Evolutionary conservation across 2,888 invertebrate genomes (phyloP), one percentile per base, ranked within the genome.

Genomic region (Anagyrus pseudococci): DNA sequence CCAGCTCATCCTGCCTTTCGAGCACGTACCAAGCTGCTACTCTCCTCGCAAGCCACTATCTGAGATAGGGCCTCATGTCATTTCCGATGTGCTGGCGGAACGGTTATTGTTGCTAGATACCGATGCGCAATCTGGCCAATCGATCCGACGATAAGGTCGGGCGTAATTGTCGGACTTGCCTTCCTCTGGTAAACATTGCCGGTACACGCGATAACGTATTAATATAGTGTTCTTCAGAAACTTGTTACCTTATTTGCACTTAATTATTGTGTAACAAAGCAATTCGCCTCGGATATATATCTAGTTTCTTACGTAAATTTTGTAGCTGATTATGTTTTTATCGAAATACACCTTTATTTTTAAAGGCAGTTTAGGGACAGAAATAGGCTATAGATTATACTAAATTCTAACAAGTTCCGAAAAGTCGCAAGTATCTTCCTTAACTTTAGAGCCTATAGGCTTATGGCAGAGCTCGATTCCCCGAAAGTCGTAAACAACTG

Each of bases 401-500:
- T 7, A 29, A 29, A 15, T 41, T 4, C 41, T 15, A 41, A 41
- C 17, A 17, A 6, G 41, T 8, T 41, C 41, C n/a, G 8, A 15
- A 15, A 29, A 15, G 17, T 41, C n/a, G 7, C 41, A 41, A 29
- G 10, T 29, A 4, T 8, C 33, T 2, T 8, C 15, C 13, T 15
- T 37, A 29, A 7, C 10, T 29, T 37, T 37, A 13, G 15, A 10
- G 15, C 15, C 10, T 40, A 15, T 20, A 2, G 23, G 25, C 47
- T 44, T n/a, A 50, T 2, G 43, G 15, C 10, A n/a, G n/a, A n/a
- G 8, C 6, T 41, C 53, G 2, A 25, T 59, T 64, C 56, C 37
- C 3, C 26, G 64, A 59, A 64, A 41, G 41, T n/a, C 43, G n/a
- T 58, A 58, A 63, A 56, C 10, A 15, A 29, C 41, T 19, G 7